Percentiles rank a stretch among this genome's conserved stretches.
These are phyloP conservation scores for Phrynosoma platyrhinos DNA, from an alignment of 2,113 vertebrate species.

Conservation along the genomic window DNA sequence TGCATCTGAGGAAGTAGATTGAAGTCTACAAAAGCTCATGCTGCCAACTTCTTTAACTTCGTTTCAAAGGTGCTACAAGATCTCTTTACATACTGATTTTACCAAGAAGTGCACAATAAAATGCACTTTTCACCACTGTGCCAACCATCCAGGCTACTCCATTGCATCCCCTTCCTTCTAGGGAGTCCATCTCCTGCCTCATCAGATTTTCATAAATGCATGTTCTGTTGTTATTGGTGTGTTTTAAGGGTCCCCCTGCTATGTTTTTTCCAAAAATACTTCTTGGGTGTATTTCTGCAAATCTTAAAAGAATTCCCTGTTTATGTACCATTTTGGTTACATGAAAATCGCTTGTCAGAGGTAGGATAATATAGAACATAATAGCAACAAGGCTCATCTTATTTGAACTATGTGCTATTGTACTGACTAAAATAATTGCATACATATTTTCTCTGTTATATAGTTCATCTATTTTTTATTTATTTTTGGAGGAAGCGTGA, in stretches of 20 bases:
- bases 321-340: too few relatives aligned
- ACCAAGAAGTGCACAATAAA: neutral
- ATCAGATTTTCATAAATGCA: too few relatives aligned
- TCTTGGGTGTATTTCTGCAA: too few relatives aligned
- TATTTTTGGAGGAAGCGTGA: neutral
- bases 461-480: neutral
- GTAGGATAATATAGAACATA: neutral
- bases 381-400: neutral
- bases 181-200: too few relatives aligned
- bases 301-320: too few relatives aligned
- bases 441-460: constrained; percentile 36
- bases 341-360: too few relatives aligned
- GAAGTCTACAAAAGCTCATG: too few relatives aligned
- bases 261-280: too few relatives aligned
- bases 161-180: neutral
- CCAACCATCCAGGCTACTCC: neutral
- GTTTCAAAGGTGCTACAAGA: too few relatives aligned
- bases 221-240: neutral
- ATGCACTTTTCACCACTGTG: neutral
- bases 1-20: too few relatives aligned
- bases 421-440: neutral
- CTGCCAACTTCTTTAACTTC: too few relatives aligned
- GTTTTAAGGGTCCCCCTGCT: neutral
- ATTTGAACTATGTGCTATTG: rapidly evolving
- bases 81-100: too few relatives aligned